Evolutionary conservation across 2,888 invertebrate species (phyloP).

Genomic region (Erannis defoliaria): DNA sequence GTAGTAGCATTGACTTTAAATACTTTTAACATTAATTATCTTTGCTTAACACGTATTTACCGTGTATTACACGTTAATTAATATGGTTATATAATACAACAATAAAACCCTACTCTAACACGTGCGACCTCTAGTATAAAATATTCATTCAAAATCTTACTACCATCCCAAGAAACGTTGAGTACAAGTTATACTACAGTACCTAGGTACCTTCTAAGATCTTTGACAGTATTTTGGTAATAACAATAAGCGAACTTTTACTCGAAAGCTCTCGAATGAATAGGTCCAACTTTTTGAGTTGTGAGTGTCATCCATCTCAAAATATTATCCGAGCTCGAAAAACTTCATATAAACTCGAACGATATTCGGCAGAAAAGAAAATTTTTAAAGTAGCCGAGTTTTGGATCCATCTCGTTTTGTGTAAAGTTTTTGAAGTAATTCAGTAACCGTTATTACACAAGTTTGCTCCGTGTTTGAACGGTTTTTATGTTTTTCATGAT

Average conservation of each 20-base stretch:
- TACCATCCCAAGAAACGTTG: too few relatives aligned
- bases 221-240: background rate
- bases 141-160: too few relatives aligned
- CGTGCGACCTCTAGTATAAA: too few relatives aligned
- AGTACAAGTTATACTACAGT: too few relatives aligned
- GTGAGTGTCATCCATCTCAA: slow-evolving; percentile 15
- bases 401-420: slow-evolving; percentile 24
- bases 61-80: too few relatives aligned
- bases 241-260: background rate
- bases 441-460: slow-evolving; percentile 16
- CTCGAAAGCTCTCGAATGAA: background rate
- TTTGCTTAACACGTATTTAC: too few relatives aligned
- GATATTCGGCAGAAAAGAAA: slow-evolving; percentile 16
- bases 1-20: too few relatives aligned
- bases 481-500: slow-evolving; percentile 1
- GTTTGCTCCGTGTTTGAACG: slow-evolving; percentile 13
- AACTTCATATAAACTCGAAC: slow-evolving; percentile 12
- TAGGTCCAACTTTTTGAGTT: slow-evolving; percentile 12
- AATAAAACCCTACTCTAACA: too few relatives aligned
- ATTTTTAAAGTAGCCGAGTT: slow-evolving; percentile 15
- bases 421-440: slow-evolving; percentile 4
- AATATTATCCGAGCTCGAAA: slow-evolving; percentile 10
- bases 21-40: too few relatives aligned
- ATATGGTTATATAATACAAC: too few relatives aligned
- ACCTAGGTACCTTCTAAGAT: background rate